phyloP scores from a whole-genome alignment of 2,113 vertebrate species.

The Macaca fascicularis region DNA sequence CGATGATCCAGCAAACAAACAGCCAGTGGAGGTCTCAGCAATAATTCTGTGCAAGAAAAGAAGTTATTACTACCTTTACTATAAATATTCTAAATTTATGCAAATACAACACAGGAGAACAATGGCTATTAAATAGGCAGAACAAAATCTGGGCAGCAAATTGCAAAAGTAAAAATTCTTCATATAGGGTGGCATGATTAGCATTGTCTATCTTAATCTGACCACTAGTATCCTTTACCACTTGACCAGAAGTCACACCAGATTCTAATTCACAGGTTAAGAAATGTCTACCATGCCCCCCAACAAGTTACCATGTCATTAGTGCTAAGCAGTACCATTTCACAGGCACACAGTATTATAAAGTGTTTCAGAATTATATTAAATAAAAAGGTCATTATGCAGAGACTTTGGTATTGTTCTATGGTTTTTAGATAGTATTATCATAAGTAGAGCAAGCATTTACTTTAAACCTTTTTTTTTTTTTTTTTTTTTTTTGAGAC shows the following conservation, averaged over 20 bases:
- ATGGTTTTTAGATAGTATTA: neutral
- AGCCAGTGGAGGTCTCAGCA: slow-evolving; percentile 96
- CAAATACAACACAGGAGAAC: neutral
- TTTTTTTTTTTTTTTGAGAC: no score
- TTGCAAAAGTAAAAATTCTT: neutral
- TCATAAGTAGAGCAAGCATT: neutral
- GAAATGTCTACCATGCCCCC: neutral
- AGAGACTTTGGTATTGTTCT: neutral
- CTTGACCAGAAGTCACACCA: neutral
- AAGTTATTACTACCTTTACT: neutral
- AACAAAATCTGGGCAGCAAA: neutral
- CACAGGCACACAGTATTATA: neutral
- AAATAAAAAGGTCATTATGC: neutral
- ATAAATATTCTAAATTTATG: neutral
- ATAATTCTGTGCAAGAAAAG: slow-evolving; percentile 84
- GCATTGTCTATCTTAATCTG: neutral
- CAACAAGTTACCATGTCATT: neutral
- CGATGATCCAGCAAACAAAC: slow-evolving; percentile 95
- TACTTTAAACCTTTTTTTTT: neutral
- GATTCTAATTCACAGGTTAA: neutral
- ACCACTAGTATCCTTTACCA: neutral
- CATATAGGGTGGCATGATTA: neutral
- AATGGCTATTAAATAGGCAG: neutral
- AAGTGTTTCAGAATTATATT: neutral
- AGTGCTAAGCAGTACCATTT: neutral